A percentile compares a stretch with the other conserved stretches of the same genome.
These are phyloP conservation scores for Heteractis magnifica DNA, from an alignment of 92 coral and sea anemone species.

Conservation along the genomic window DNA sequence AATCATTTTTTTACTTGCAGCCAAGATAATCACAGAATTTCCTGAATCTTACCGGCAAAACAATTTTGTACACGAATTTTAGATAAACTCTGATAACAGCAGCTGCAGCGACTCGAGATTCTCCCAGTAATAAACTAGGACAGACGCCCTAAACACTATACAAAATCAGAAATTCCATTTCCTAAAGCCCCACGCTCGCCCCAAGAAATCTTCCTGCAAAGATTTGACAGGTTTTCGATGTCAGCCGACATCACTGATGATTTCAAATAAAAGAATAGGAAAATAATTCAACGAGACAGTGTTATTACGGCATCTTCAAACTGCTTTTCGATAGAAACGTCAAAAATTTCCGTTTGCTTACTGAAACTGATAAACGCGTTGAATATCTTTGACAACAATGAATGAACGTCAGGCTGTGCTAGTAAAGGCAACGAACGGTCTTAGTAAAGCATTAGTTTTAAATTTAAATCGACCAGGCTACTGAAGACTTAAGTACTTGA, in stretches of 20 bases:
- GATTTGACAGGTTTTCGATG: neutral
- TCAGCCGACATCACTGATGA: too few relatives aligned
- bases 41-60: neutral
- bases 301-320: neutral
- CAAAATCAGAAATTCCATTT: neutral
- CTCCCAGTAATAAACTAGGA: slow-evolving; percentile 1
- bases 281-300: neutral
- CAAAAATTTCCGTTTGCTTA: neutral
- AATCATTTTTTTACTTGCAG: neutral
- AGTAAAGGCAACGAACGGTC: neutral
- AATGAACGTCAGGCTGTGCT: neutral
- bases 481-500: neutral
- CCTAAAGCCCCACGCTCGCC: neutral
- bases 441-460: neutral
- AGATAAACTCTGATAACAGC: neutral
- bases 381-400: neutral
- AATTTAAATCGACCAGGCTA: neutral
- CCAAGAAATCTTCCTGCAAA: neutral
- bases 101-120: neutral
- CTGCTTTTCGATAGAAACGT: neutral
- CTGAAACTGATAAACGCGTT: neutral
- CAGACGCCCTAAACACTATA: neutral
- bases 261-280: neutral
- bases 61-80: neutral
- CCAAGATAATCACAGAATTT: neutral